phyloP scores from a whole-genome alignment of 2,113 vertebrate genomes.

The Festucalex cinctus region DNA sequence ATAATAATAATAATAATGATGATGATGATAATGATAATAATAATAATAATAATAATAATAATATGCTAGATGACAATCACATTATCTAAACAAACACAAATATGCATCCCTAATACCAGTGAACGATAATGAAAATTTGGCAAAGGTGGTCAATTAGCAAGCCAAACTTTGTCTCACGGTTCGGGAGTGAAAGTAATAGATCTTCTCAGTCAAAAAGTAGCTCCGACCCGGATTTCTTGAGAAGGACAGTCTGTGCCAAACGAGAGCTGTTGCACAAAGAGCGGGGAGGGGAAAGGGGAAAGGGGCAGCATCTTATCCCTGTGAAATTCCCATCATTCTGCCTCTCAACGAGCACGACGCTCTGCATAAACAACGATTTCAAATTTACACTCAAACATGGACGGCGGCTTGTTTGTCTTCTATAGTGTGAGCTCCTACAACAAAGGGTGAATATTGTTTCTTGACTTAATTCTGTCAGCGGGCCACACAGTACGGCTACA shows the following conservation, averaged over 20 bases:
- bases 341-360: slow-evolving; percentile 25
- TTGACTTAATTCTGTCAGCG: slow-evolving; percentile 43
- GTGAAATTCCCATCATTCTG: slow-evolving; percentile 60
- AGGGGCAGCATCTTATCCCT: slow-evolving; percentile 39
- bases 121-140: slow-evolving; percentile 24
- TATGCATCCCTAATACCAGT: no score
- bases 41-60: no score
- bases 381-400: slow-evolving; percentile 24
- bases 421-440: slow-evolving; percentile 26
- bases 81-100: no score
- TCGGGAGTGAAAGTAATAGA: slow-evolving; percentile 51
- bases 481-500: slow-evolving; percentile 67
- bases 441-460: slow-evolving; percentile 42
- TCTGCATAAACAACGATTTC: slow-evolving; percentile 43
- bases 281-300: slow-evolving; percentile 1
- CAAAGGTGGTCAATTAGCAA: background rate
- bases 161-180: slow-evolving; percentile 32
- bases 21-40: no score
- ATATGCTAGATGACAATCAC: no score
- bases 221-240: slow-evolving; percentile 37
- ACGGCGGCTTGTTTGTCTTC: slow-evolving; percentile 43
- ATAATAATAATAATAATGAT: no score
- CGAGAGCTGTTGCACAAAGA: slow-evolving; percentile 46
- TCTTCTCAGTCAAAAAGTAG: slow-evolving; percentile 49
- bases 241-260: slow-evolving; percentile 42